phyloP scores from a whole-genome alignment of 2,888 invertebrate genomes.

The Polydrusus cervinus region DNA sequence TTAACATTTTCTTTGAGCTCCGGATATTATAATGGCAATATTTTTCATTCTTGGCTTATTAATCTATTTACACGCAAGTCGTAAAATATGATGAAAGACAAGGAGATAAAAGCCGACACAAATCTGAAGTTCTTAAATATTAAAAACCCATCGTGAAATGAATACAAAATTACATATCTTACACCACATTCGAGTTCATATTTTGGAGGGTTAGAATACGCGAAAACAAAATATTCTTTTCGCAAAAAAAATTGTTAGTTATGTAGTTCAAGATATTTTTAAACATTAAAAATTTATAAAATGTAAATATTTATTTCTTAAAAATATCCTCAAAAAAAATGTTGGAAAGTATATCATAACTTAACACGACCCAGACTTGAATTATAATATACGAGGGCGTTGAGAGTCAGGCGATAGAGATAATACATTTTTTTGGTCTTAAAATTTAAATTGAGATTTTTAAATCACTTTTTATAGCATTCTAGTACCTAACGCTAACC shows the following conservation, averaged over 20 bases:
- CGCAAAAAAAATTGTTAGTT: not conserved
- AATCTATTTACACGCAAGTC: conserved; percentile 52
- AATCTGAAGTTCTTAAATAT: conserved; percentile 54
- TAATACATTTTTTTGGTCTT: too few relatives aligned
- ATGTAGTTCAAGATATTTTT: conserved; percentile 5
- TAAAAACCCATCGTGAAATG: conserved; percentile 49
- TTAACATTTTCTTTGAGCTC: conserved; percentile 35
- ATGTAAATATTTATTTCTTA: not conserved
- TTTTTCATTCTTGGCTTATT: conserved; percentile 52
- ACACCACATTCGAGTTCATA: conserved; percentile 37
- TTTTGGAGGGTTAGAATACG: conserved; percentile 11
- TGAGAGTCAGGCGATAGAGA: too few relatives aligned
- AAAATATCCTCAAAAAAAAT: not conserved
- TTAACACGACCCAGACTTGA: too few relatives aligned
- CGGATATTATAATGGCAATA: conserved; percentile 41
- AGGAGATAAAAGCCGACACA: conserved; percentile 50
- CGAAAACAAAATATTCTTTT: not conserved
- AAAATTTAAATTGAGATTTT: too few relatives aligned
- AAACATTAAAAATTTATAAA: conserved; percentile 1
- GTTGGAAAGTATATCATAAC: too few relatives aligned
- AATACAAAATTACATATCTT: conserved; percentile 47
- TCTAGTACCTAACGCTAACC: too few relatives aligned
- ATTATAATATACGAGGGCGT: too few relatives aligned
- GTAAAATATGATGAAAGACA: conserved; percentile 51
- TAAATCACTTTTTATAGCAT: too few relatives aligned